Evolutionary conservation across 2,797 vertebrate species (phyloP).

Genomic region (Gallinago nigripennis): DNA sequence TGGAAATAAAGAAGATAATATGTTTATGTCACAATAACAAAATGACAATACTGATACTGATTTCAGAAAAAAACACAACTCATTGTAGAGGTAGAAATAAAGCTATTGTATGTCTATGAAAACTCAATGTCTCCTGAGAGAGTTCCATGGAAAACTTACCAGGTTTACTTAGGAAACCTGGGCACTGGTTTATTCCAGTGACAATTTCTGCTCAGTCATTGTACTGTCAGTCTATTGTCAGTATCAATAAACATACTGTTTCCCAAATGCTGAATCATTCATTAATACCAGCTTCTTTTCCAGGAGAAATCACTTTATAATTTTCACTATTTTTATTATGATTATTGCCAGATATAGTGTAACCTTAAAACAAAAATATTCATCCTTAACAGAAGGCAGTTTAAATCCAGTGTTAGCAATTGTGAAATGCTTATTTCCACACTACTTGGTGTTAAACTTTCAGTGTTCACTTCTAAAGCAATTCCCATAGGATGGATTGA

Average conservation of each 20-base stretch:
- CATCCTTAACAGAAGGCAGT: neutral
- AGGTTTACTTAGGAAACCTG: neutral
- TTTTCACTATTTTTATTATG: neutral
- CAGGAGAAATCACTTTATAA: neutral
- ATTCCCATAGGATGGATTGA: neutral
- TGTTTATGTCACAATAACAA: neutral
- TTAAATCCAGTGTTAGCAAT: neutral
- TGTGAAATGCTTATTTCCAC: constrained; percentile 12
- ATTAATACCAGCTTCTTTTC: neutral
- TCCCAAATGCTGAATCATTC: neutral
- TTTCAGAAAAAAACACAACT: neutral
- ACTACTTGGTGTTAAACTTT: neutral
- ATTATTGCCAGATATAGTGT: neutral
- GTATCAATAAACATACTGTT: neutral
- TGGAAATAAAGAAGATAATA: neutral
- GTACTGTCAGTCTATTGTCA: neutral
- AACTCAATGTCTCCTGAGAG: neutral
- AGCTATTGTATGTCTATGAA: neutral
- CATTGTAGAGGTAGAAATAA: neutral
- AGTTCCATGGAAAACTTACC: neutral
- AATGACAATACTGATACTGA: neutral
- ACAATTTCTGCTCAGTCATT: neutral
- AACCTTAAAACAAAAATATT: neutral
- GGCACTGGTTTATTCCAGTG: neutral
- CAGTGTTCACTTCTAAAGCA: constrained; percentile 4